These are phyloP conservation scores for Jordanella pulchra DNA, from an alignment of 2,797 vertebrate species.

Conservation along the genomic window DNA sequence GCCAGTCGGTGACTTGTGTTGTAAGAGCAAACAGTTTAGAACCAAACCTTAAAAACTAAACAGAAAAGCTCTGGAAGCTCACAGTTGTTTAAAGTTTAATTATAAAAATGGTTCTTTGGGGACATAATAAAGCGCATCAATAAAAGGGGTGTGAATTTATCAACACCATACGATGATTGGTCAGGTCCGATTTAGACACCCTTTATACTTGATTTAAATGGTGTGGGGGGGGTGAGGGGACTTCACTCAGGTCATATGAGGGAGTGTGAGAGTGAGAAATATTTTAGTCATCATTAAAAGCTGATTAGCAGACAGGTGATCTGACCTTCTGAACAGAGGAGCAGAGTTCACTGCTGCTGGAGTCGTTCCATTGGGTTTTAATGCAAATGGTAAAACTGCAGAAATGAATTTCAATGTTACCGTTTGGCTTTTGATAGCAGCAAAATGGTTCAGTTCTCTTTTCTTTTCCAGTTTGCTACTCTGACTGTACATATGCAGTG, in stretches of 20 bases:
- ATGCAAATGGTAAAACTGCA: conserved; percentile 72
- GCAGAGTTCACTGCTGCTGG: background rate
- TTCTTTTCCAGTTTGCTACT: conserved; percentile 61
- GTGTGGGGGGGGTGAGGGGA: no score
- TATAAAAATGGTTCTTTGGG: no score
- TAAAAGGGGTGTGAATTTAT: no score
- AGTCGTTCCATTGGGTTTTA: conserved; percentile 24
- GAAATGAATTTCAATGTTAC: conserved; percentile 74
- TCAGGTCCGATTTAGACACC: no score
- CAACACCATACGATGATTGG: no score
- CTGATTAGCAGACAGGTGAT: conserved; percentile 6
- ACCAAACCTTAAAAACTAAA: no score
- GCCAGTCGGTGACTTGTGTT: no score
- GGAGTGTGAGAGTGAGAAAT: conserved; percentile 44
- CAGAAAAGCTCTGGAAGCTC: no score
- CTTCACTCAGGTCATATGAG: conserved; percentile 21
- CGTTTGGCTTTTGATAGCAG: conserved; percentile 76
- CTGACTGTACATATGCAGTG: conserved; percentile 66
- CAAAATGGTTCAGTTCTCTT: conserved; percentile 79
- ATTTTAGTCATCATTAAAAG: conserved; percentile 17
- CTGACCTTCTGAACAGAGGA: conserved; percentile 6
- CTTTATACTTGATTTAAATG: no score
- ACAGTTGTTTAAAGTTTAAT: no score
- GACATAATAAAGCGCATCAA: no score
- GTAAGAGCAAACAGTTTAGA: no score